Base-by-base conservation (phyloP, 2,888 invertebrate genomes). In the Tiliacea citrago region DNA sequence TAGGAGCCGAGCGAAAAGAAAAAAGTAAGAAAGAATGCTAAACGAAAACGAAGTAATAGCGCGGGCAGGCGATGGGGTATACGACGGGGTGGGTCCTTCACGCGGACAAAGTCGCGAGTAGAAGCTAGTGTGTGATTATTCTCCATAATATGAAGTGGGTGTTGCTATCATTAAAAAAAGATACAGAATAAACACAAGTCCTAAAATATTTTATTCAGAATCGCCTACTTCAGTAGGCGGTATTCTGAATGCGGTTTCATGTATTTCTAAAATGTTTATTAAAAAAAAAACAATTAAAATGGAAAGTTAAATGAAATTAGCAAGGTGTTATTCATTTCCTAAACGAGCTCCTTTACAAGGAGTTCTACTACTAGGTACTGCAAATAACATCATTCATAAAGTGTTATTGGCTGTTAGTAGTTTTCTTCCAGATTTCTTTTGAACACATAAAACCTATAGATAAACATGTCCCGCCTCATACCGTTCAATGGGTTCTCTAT, bases 401-500 rank as follows among this genome's bases (percentile, higher is more conserved):
- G 8, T 47, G 13, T 24, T 21, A 9, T 5, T 55, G 24, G 12
- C 21, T 69, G 18, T 42, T 5, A 7, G 16, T 2, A 70, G 2
- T 10, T n/a, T 29, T 13, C 2, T 18, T 57, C 12, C 24, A 51
- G 8, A 58, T 75, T 47, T n/a, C 1, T 51, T 70, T 55, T 39
- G 35, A 45, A 49, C n/a, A 51, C 35, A 35, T 58, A 65, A 45
- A 51, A 45, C 7, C 16, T 13, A 49, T 10, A 29, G 35, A 68
- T 13, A 47, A 66, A 58, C 35, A 75, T 66, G n/a, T 75, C 60
- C 61, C 21, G 35, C 24, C 58, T 69, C 70, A 70, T 75, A 76
- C 69, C 60, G 68, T 57, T 72, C 74, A 75, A 81, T 86, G 81
- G n/a, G n/a, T n/a, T n/a, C n/a, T n/a, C n/a, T n/a, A n/a, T n/a